These are phyloP conservation scores for Aphidius gifuensis DNA, from an alignment of 1,140 invertebrate species.

Conservation along the genomic window DNA sequence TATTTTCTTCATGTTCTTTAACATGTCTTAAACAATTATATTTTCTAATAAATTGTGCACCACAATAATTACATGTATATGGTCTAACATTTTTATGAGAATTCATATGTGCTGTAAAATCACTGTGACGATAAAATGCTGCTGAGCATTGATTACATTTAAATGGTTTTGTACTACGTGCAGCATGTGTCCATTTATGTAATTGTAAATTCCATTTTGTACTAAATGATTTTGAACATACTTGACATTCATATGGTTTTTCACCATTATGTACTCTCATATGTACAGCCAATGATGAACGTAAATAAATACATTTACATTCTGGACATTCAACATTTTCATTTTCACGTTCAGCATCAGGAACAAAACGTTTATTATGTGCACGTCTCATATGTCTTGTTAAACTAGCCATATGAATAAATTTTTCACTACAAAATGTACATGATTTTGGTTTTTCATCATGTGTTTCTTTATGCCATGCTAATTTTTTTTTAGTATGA, in stretches of 20 bases:
- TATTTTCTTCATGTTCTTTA: slow-evolving; percentile 84
- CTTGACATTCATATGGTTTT: slow-evolving; percentile 72
- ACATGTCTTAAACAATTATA: slow-evolving; percentile 90
- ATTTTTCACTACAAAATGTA: slow-evolving; percentile 77
- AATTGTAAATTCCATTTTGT: slow-evolving; percentile 87
- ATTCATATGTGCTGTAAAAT: slow-evolving; percentile 80
- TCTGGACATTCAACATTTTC: slow-evolving; percentile 77
- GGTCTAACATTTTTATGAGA: slow-evolving; percentile 76
- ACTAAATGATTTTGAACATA: slow-evolving; percentile 81
- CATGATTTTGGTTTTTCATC: slow-evolving; percentile 79
- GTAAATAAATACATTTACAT: slow-evolving; percentile 75
- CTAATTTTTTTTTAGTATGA: slow-evolving; percentile 76
- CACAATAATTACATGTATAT: slow-evolving; percentile 90
- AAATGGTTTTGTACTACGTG: slow-evolving; percentile 76
- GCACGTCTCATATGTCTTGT: slow-evolving; percentile 78
- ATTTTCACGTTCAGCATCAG: slow-evolving; percentile 58
- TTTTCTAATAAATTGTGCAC: slow-evolving; percentile 88
- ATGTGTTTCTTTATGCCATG: slow-evolving; percentile 83
- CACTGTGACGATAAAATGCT: slow-evolving; percentile 75
- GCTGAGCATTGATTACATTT: slow-evolving; percentile 81
- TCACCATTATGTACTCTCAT: slow-evolving; percentile 74
- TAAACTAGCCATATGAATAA: slow-evolving; percentile 76
- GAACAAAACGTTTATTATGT: slow-evolving; percentile 74
- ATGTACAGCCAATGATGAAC: slow-evolving; percentile 75
- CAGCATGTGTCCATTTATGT: slow-evolving; percentile 86